Base-by-base conservation (phyloP, 2,888 invertebrate genomes). In the Drosophila paramelanica region DNA sequence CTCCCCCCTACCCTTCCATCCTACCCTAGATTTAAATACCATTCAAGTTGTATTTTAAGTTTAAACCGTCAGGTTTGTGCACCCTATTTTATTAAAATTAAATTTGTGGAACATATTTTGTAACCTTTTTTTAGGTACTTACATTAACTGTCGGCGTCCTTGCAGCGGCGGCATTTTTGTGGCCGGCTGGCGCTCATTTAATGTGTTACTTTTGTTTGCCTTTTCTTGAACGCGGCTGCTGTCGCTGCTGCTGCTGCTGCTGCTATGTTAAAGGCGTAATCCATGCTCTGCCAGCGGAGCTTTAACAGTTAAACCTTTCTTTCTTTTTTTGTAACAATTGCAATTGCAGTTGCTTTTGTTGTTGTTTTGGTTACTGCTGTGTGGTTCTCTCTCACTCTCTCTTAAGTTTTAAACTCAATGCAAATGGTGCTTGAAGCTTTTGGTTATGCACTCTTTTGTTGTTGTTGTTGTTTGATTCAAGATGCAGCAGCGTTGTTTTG, bases 131-230 rank as follows among this genome's bases (percentile, higher is more conserved):
- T 45, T 17, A 33, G 31, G n/a, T 60, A 83, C 84, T 85, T 61
- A 85, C 84, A 78, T 79, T 52, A 86, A 78, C 77, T 83, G 77
- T 68, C 76, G 85, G 68, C 70, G 81, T 79, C 72, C 76, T 86
- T 80, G 84, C 78, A 83, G 76, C 74, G 84, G 87, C 88, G 87
- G 76, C 84, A 85, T 85, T 74, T 88, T 88, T 65, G 62, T 82
- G 66, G 80, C 74, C 80, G 52, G 58, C 79, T 74, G 80, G 77
- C 88, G 77, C 58, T 76, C 84, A 72, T 80, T 64, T 83, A 74
- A 71, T 70, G 66, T 61, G 56, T 60, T 77, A 64, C 57, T 67
- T 64, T 72, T 47, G n/a, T 64, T 67, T 55, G 67, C 72, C 64
- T 67, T 76, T 39, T 20, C 47, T 38, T 23, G 17, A 59, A 50